Conservation (phyloP, 1,140 invertebrate genomes). For the Agrypnia vestita region DNA sequence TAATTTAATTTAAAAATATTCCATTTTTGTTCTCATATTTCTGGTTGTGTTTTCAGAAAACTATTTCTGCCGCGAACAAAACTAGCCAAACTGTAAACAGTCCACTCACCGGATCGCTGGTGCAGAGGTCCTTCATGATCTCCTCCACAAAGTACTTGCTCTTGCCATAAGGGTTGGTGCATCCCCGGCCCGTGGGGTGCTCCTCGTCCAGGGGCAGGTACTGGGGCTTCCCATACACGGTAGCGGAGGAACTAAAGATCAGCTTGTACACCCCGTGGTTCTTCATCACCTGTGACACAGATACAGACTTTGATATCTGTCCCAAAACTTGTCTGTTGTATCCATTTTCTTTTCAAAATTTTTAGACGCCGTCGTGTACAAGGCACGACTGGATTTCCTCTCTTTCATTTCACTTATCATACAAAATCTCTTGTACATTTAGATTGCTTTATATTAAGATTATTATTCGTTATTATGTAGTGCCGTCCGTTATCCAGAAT, state of each 20-base stretch:
- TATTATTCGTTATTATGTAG: too few species aligned
- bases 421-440: too few species aligned
- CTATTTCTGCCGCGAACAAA: too few species aligned
- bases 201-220: conserved; percentile 93
- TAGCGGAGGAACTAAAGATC: conserved; percentile 96
- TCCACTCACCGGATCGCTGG: conserved; percentile 81
- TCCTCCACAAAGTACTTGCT: conserved; percentile 99
- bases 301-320: neutral
- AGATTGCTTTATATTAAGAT: too few species aligned
- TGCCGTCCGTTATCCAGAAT: too few species aligned
- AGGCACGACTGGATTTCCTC: too few species aligned
- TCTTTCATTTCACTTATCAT: too few species aligned
- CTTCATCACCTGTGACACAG: conserved; percentile 81
- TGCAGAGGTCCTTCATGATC: conserved; percentile 92
- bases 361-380: too few species aligned
- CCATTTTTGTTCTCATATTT: too few species aligned
- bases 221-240: conserved; percentile 96
- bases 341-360: too few species aligned
- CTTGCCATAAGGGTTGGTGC: conserved; percentile 97
- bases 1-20: too few species aligned
- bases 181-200: conserved; percentile 90
- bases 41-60: conserved; percentile 11
- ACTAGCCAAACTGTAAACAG: neutral
- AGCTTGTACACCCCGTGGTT: conserved; percentile 83
- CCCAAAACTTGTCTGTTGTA: too few species aligned